Conservation (phyloP, 2,113 vertebrate species). For the Lagenorhynchus albirostris region DNA sequence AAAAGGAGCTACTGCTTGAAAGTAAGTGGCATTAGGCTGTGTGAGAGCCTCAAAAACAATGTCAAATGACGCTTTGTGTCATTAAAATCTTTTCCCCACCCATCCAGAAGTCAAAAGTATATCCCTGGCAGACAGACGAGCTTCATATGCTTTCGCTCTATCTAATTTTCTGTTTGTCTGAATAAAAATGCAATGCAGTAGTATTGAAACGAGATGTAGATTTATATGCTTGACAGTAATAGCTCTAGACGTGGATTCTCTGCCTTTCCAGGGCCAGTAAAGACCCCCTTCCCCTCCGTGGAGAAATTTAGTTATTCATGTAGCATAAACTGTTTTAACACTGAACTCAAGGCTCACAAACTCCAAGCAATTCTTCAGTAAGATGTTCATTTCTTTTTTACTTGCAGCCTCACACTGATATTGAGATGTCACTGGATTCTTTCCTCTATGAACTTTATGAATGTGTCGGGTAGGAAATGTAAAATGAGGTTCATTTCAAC, state of each 20-base stretch:
- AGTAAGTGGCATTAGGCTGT: not conserved
- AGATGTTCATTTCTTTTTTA: conserved; percentile 51
- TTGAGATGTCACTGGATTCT: conserved; percentile 3
- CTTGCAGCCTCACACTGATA: conserved; percentile 38
- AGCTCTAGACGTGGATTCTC: not conserved
- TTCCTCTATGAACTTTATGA: not conserved
- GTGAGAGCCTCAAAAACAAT: not conserved
- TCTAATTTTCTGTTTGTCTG: conserved; percentile 25
- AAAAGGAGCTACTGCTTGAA: not conserved
- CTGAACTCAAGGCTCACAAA: conserved; percentile 38
- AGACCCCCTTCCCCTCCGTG: not conserved
- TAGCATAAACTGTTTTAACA: conserved; percentile 44
- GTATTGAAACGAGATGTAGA: not conserved
- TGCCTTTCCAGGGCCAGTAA: not conserved
- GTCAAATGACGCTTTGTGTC: not conserved
- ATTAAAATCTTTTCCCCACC: not conserved
- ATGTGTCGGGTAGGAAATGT: not conserved
- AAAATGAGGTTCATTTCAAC: not conserved
- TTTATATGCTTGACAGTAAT: not conserved
- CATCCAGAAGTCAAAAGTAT: not conserved
- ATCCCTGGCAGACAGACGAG: not conserved
- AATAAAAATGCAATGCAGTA: not conserved
- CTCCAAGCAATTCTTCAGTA: not conserved
- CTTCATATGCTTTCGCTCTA: not conserved
- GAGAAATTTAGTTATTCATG: conserved; percentile 25